Evolutionary conservation across 2,797 vertebrate genomes (phyloP).

Genomic region (Tinamus major): DNA sequence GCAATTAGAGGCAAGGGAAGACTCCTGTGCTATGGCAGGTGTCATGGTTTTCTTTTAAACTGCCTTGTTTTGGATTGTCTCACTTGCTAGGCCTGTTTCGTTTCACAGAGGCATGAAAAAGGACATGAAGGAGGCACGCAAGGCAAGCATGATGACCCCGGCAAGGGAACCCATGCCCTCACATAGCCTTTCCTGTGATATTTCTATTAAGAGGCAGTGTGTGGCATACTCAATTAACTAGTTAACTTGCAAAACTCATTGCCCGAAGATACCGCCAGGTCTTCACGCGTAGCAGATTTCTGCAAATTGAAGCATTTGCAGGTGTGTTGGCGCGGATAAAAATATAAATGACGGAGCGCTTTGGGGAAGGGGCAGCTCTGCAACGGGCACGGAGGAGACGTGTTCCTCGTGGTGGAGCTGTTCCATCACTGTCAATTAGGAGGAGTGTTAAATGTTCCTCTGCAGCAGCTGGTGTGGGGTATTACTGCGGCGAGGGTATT

Average conservation of each 20-base stretch:
- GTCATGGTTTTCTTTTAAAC: fast-evolving
- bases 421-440: slow-evolving; percentile 37
- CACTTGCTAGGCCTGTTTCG: background rate
- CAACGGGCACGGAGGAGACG: background rate
- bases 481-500: background rate
- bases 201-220: background rate
- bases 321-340: background rate
- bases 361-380: background rate
- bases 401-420: slow-evolving; percentile 46
- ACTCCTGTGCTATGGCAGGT: background rate
- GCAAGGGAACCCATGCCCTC: fast-evolving
- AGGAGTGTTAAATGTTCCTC: background rate
- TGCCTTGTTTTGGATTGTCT: background rate
- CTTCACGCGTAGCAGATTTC: fast-evolving
- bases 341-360: fast-evolving
- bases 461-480: slow-evolving; percentile 33
- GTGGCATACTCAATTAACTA: fast-evolving
- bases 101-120: background rate
- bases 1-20: background rate
- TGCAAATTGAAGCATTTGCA: fast-evolving
- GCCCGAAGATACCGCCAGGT: background rate
- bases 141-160: fast-evolving
- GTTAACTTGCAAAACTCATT: background rate
- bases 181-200: background rate
- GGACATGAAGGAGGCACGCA: fast-evolving